Evolutionary conservation across 2,113 vertebrate species (phyloP), one percentile per base, ranked within the genome.

Genomic region (Turdus rufiventris): DNA sequence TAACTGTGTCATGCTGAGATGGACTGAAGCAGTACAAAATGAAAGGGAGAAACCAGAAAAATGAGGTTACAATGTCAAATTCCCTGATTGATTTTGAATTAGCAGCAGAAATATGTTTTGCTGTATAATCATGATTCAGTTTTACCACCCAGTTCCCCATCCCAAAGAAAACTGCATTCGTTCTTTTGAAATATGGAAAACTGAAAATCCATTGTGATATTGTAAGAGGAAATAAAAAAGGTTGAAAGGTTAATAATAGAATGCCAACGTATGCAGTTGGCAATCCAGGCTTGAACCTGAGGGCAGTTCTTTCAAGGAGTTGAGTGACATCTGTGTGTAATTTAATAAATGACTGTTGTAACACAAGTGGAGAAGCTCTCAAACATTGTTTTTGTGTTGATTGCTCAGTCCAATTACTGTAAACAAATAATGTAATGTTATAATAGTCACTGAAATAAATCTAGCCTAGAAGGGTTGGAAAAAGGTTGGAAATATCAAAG

Each of bases 301-400:
- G 94, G 95, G 73, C 94, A 97, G 85, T 93, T 45, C 84, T 94
- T 96, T 91, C 70, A 66, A 94, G 42, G 42, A 93, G 48, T 0
- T 93, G 92, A 95, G 93, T 94, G 60, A 82, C 94, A 91, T 83
- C 91, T 93, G 16, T 91, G 57, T 79, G 88, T 92, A 97, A 95
- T 97, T 97, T 97, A 96, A 95, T 95, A 95, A 96, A 91, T 93
- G 50, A 47, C 38, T 94, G 66, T 96, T 94, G 45, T 80, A 93
- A 66, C 82, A 68, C 36, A 89, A 96, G 82, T 90, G 56, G 87
- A 79, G 68, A 92, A 95, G 94, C 84, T 80, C 90, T 97, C 82
- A 92, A 79, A 86, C 48, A 89, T 94, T 94, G 80, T 43, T 73
- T 92, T 96, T 94, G 47, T 94, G 96, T 96, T 97, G 82, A 94